These are phyloP conservation scores for Heliconius hermathena DNA, from an alignment of 1,140 invertebrate species.

Conservation along the genomic window DNA sequence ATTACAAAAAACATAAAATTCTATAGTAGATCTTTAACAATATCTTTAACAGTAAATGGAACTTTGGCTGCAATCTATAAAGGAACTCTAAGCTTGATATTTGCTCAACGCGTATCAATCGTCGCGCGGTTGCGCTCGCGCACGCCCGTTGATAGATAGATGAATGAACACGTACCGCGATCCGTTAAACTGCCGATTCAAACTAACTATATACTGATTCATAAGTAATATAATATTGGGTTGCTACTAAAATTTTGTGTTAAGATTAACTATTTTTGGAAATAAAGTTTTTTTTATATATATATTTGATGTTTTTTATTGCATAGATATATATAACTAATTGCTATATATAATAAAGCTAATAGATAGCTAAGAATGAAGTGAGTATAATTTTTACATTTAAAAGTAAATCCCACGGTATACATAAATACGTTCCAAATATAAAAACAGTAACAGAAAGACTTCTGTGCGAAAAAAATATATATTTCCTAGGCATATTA, in stretches of 20 bases:
- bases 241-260: slow-evolving; percentile 15
- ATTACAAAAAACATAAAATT: not conserved
- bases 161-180: slow-evolving; percentile 24
- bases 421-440: too few species aligned
- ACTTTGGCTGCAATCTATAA: not conserved
- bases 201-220: slow-evolving; percentile 1
- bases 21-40: not conserved
- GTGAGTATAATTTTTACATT: too few species aligned
- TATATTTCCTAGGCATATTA: not conserved
- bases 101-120: slow-evolving; percentile 31
- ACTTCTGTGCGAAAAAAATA: not conserved
- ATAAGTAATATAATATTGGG: not conserved
- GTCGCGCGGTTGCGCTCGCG: slow-evolving; percentile 24
- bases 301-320: too few species aligned
- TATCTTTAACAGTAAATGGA: not conserved
- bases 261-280: not conserved
- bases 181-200: not conserved
- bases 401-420: too few species aligned
- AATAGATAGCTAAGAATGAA: too few species aligned
- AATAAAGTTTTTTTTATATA: not conserved
- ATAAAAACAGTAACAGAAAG: too few species aligned
- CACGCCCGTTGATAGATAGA: slow-evolving; percentile 32
- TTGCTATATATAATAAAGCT: too few species aligned
- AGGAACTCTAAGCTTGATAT: not conserved
- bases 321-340: too few species aligned